These are phyloP conservation scores for Melieria crassipennis DNA, from an alignment of 2,888 invertebrate genomes.

Conservation along the genomic window DNA sequence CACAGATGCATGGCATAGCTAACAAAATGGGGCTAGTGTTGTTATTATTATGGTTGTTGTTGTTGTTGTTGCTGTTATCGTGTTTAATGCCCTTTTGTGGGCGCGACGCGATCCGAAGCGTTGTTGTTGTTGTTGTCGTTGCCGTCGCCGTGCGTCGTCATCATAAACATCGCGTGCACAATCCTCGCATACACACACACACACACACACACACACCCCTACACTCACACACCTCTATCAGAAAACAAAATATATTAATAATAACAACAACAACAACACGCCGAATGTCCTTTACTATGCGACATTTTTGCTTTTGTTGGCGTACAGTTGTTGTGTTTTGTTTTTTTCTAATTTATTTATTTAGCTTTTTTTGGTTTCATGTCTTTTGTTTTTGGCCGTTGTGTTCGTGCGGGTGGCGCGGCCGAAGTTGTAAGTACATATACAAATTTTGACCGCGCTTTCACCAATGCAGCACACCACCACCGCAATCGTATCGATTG, in stretches of 20 bases:
- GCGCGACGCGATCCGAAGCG: neutral
- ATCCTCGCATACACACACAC: neutral
- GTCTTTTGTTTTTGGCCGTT: too few relatives aligned
- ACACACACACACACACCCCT: neutral
- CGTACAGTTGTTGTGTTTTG: too few relatives aligned
- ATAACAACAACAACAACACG: neutral
- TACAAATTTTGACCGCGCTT: conserved; percentile 19
- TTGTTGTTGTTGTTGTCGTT: neutral
- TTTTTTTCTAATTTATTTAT: too few relatives aligned
- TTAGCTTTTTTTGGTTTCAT: too few relatives aligned
- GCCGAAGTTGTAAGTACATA: neutral
- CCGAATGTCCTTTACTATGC: conserved; percentile 6
- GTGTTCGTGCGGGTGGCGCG: too few relatives aligned
- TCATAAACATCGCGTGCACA: conserved; percentile 28
- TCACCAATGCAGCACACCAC: neutral
- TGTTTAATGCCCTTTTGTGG: neutral
- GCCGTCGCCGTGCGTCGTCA: neutral
- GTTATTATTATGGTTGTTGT: neutral
- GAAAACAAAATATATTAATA: too few relatives aligned
- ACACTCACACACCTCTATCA: too few relatives aligned
- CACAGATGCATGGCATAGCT: neutral
- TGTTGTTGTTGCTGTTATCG: neutral
- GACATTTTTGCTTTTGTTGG: neutral
- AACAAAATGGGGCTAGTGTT: neutral
- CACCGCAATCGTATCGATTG: conserved; percentile 23